Evolutionary conservation across 2,797 vertebrate genomes (phyloP), one percentile per base, ranked within the genome.

Genomic region (Hippocampus kuda): DNA sequence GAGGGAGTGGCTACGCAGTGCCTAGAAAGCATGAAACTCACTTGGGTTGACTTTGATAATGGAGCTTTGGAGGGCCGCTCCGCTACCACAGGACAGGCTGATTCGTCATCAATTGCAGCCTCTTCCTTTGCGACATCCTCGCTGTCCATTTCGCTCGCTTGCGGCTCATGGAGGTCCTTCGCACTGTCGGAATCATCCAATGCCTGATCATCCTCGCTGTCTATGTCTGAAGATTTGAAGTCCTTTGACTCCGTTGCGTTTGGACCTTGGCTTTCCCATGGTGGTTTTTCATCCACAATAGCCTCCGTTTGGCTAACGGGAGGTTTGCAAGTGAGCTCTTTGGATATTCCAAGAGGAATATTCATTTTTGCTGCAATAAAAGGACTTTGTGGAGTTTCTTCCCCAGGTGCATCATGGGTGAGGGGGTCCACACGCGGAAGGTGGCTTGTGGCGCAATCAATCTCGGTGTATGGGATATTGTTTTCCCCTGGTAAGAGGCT

Each of bases 211-310:
- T 81, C 76, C 27, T 77, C 77, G 6, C 46, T 48, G 42, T 85
- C 79, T 4, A 15, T 27, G 0, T 85, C 84, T 1, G 83, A 82
- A 26, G 81, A 85, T 1, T 64, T 53, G 0, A 78, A 76, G 30
- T 77, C 75, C 53, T 73, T 78, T 0, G 60, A 22, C 13, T 68
- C 75, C 1, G 34, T 46, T 0, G 10, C 1, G 26, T 70, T 65
- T 16, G 16, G 16, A 0, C 42, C 48, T 66, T 80, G 72, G 0
- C 3, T 66, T 74, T 79, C 76, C 86, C 84, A 86, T 0, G 87
- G 87, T 0, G 85, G 84, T 2, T 82, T 78, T 68, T 88, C 85
- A 0, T 88, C 77, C 64, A 76, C 80, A 10, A 89, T 89, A 0
- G 64, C 64, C 4, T 81, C 75, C 20, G 68, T 76, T 15, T 44